Conservation (phyloP, 1,140 invertebrate species). For the Nasonia longicornis region DNA sequence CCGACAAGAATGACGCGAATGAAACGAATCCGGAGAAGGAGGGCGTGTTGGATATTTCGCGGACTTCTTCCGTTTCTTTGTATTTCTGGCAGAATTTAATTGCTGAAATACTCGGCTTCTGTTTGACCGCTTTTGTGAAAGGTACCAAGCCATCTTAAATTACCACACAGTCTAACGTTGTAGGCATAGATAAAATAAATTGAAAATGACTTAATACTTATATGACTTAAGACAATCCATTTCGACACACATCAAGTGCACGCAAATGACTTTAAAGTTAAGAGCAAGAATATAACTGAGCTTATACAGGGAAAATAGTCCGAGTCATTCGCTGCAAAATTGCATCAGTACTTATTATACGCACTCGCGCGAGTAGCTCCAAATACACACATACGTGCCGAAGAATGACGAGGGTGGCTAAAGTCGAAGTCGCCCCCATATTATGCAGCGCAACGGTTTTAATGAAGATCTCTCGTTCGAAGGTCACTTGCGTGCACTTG, state of each 20-base stretch:
- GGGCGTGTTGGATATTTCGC: conserved; percentile 14
- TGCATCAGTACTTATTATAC: conserved; percentile 49
- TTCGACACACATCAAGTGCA: background rate
- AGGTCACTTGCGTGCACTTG: too few species aligned
- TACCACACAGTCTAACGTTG: too few species aligned
- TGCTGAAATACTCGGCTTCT: conserved; percentile 4
- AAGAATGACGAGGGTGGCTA: conserved; percentile 60
- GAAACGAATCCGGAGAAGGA: conserved; percentile 30
- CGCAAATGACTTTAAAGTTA: background rate
- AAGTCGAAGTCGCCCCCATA: conserved; percentile 46
- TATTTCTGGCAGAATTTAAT: conserved; percentile 25
- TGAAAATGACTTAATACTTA: too few species aligned
- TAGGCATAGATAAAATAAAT: too few species aligned
- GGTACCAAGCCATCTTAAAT: too few species aligned
- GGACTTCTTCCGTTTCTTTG: conserved; percentile 36
- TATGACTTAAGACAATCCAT: background rate
- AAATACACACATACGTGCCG: conserved; percentile 53
- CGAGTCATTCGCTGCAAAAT: conserved; percentile 54
- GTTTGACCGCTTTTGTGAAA: background rate
- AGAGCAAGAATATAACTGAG: background rate
- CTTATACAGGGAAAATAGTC: conserved; percentile 43
- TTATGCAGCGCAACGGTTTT: conserved; percentile 50
- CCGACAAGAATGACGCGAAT: background rate
- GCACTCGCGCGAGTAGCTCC: background rate
- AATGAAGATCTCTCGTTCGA: conserved; percentile 60